Base-by-base conservation (phyloP, 2,113 vertebrate genomes). In the Menura novaehollandiae region DNA sequence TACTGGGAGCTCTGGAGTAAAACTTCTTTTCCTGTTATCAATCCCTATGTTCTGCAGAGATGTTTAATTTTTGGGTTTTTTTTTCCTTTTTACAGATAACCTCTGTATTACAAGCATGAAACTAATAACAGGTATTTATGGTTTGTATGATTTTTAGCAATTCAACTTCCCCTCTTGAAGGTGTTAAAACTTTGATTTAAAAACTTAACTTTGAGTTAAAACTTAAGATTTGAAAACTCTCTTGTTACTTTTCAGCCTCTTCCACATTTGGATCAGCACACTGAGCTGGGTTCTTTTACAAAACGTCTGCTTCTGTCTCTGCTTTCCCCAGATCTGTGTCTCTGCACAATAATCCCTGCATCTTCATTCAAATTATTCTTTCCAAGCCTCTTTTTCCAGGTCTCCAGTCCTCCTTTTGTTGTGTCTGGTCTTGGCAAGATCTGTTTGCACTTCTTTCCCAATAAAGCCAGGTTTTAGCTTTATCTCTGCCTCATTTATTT, bases 401-500 rank as follows among this genome's bases (percentile, higher is more conserved):
- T 91, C 64, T n/a, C 90, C 75, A 67, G 52, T 30, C 43, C 64
- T 88, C 32, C n/a, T 91, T 91, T 72, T 92, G 94, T 73, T 93
- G 72, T 87, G 51, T 2, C 72, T 95, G 59, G 2, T 88, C 83
- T 96, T 97, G 95, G 92, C 96, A 91, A 37, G 66, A 69, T 71
- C 43, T 75, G 79, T 28, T 51, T 71, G 58, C 47, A 15, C 58
- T 86, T 92, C 68, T 87, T 68, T 73, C 91, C 83, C 88, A 89
- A 2, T 9, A 52, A 96, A 68, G 53, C 89, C 93, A 96, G 89
- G 80, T 92, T 96, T 94, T 28, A 89, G 85, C 71, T 97, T 94
- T 92, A 72, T 96, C 93, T 95, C 91, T 96, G 96, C 96, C 89
- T 97, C 97, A 93, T 97, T 97, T 92, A 69, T 78, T 96, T 88